Percentiles rank a stretch among this genome's conserved stretches.
phyloP scores from a whole-genome alignment of 2,113 vertebrate genomes.

The Hemiscyllium ocellatum region DNA sequence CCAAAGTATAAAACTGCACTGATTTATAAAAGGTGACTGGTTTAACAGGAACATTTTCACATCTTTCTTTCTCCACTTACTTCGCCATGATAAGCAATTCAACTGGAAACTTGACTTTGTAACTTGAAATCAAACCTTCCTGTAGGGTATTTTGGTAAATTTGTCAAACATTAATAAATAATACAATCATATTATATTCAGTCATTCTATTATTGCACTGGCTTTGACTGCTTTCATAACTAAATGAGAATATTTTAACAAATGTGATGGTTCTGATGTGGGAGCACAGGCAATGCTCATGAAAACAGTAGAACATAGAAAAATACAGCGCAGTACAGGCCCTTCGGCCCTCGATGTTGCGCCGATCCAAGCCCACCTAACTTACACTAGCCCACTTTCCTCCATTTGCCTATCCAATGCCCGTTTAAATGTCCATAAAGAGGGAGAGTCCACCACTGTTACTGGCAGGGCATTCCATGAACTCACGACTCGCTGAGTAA shows the following conservation, averaged over 20 bases:
- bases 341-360: no score
- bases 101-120: neutral
- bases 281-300: no score
- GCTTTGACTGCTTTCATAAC: neutral
- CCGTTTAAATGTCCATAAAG: no score
- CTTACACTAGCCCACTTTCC: no score
- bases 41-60: neutral
- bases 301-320: no score
- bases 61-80: neutral
- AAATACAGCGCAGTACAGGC: no score
- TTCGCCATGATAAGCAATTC: neutral
- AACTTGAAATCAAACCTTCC: conserved; percentile 1
- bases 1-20: neutral
- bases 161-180: neutral
- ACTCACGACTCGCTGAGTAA: no score
- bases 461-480: no score
- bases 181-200: neutral
- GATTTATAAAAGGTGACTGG: neutral
- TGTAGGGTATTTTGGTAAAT: neutral
- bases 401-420: no score
- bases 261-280: no score
- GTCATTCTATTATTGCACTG: neutral
- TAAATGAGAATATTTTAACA: neutral
- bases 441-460: no score
- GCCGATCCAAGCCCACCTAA: no score